Percentiles rank a stretch among this genome's conserved stretches.
Conservation (phyloP, 2,797 vertebrate genomes). For the Propithecus perrieri region DNA sequence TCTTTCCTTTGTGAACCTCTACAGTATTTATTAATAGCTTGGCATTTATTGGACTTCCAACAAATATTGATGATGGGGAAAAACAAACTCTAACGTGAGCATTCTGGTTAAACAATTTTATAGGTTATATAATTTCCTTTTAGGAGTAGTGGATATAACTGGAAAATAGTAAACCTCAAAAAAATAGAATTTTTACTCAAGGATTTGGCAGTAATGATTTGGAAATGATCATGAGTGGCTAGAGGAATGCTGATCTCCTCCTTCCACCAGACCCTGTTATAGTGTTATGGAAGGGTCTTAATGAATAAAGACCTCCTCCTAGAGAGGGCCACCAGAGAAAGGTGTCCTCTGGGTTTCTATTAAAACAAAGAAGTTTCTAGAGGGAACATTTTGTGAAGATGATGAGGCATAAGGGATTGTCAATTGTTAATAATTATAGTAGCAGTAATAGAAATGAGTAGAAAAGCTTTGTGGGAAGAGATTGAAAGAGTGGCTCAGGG, state of each 20-base stretch:
- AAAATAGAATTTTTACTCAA: background rate
- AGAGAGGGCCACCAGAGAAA: background rate
- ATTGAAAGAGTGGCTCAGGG: background rate
- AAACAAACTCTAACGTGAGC: background rate
- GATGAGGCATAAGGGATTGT: background rate
- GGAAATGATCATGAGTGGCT: background rate
- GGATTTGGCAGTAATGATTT: background rate
- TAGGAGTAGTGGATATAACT: background rate
- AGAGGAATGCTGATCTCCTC: background rate
- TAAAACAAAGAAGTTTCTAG: background rate
- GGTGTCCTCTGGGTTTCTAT: slow-evolving; percentile 8
- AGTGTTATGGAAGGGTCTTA: background rate
- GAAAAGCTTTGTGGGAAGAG: background rate
- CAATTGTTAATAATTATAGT: slow-evolving; percentile 1
- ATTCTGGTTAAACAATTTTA: background rate
- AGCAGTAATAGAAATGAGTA: background rate
- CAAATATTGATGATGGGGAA: background rate
- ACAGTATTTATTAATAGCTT: background rate
- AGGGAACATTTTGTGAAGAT: slow-evolving; percentile 42
- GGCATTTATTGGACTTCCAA: background rate
- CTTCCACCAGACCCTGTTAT: background rate
- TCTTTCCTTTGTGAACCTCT: background rate
- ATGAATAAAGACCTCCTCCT: background rate
- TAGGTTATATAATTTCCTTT: background rate
- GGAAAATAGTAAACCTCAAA: background rate